These are phyloP conservation scores for Phrynocephalus forsythii DNA, from an alignment of 2,797 vertebrate species.

Conservation along the genomic window DNA sequence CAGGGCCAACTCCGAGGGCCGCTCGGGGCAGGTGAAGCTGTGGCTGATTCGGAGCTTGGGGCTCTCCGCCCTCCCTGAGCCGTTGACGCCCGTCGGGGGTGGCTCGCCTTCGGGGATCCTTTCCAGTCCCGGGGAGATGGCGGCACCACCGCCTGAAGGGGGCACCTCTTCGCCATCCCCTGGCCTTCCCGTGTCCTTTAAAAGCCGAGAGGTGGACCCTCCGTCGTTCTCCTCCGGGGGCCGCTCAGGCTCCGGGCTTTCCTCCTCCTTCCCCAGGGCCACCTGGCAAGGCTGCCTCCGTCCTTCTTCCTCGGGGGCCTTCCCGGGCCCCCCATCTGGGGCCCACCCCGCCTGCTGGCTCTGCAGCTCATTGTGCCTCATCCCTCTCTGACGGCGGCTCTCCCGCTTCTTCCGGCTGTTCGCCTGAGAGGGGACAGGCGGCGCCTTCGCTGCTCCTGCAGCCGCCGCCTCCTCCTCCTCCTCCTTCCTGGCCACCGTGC, in stretches of 20 bases:
- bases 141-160: background rate
- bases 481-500: too few relatives aligned
- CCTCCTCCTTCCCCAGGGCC: background rate
- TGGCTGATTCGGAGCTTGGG: slow-evolving; percentile 73
- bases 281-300: background rate
- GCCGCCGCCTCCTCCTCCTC: slow-evolving; percentile 24
- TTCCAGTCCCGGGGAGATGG: background rate
- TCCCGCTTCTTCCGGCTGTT: slow-evolving; percentile 91
- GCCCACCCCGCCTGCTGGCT: slow-evolving; percentile 78
- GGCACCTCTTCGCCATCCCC: too few relatives aligned
- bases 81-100: slow-evolving; percentile 45
- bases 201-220: background rate
- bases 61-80: slow-evolving; percentile 72
- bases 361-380: slow-evolving; percentile 94
- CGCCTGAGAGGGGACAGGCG: background rate
- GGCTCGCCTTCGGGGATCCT: rapidly evolving
- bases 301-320: background rate
- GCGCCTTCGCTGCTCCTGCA: slow-evolving; percentile 6
- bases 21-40: slow-evolving; percentile 64
- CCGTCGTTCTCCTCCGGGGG: slow-evolving; percentile 2
- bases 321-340: slow-evolving; percentile 58
- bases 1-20: slow-evolving; percentile 81
- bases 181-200: background rate
- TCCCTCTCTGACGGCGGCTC: slow-evolving; percentile 88
- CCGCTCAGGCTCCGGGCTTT: slow-evolving; percentile 14